Percentiles rank a stretch among this genome's conserved stretches.
These are phyloP conservation scores for Monopis laevigella DNA, from an alignment of 2,888 invertebrate species.

Conservation along the genomic window DNA sequence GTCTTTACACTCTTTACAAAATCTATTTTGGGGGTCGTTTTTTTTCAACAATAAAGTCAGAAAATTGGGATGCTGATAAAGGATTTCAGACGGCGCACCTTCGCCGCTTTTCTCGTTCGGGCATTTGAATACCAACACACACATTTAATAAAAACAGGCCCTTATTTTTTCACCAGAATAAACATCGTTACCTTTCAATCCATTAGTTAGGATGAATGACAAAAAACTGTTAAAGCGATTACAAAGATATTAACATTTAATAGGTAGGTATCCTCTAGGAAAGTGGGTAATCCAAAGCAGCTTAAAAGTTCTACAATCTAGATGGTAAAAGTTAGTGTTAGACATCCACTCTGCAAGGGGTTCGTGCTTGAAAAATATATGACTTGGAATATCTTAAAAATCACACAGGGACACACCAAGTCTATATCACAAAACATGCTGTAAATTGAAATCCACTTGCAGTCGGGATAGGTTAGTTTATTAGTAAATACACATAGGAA, in stretches of 20 bases:
- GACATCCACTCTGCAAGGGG: constrained; percentile 60
- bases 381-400: constrained; percentile 13
- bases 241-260: constrained; percentile 61
- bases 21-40: constrained; percentile 25
- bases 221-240: constrained; percentile 62
- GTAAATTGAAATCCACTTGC: constrained; percentile 39
- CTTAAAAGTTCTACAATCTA: constrained; percentile 41
- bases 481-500: constrained; percentile 36
- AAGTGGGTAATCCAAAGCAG: constrained; percentile 46
- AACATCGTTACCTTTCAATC: constrained; percentile 66
- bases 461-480: constrained; percentile 30
- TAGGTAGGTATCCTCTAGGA: constrained; percentile 42
- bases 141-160: constrained; percentile 44
- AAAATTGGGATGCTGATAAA: constrained; percentile 66
- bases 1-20: too few relatives aligned
- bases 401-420: constrained; percentile 40
- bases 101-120: constrained; percentile 52
- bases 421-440: constrained; percentile 25
- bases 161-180: constrained; percentile 63
- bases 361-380: constrained; percentile 33
- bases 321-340: constrained; percentile 23
- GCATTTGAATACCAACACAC: constrained; percentile 82
- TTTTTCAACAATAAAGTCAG: constrained; percentile 15
- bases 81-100: constrained; percentile 49
- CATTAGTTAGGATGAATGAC: constrained; percentile 56